Base-by-base conservation (phyloP, 2,888 invertebrate genomes). In the Rutpela maculata region DNA sequence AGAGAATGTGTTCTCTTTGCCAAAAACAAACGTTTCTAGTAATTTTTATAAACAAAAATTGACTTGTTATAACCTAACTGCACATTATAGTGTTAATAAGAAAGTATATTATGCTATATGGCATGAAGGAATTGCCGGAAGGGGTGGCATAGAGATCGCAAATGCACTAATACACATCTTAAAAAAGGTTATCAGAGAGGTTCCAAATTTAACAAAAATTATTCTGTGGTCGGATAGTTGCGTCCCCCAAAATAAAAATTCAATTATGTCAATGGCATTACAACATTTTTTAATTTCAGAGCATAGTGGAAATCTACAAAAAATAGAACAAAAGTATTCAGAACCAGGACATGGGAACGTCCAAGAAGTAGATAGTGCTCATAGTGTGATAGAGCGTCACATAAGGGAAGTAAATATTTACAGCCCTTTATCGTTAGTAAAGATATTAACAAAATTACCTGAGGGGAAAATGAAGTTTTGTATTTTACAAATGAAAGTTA, bases 161-260 rank as follows among this genome's bases (percentile, higher is more conserved):
- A n/a, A n/a, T n/a, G n/a, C n/a, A n/a, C n/a, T n/a, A n/a, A n/a
- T n/a, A n/a, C n/a, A n/a, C n/a, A n/a, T n/a, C n/a, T n/a, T n/a
- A n/a, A n/a, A n/a, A n/a, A n/a, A n/a, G n/a, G n/a, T n/a, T n/a
- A n/a, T n/a, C n/a, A n/a, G n/a, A n/a, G n/a, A n/a, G n/a, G n/a
- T n/a, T n/a, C n/a, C n/a, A n/a, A n/a, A n/a, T n/a, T n/a, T n/a
- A n/a, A n/a, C n/a, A n/a, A n/a, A n/a, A n/a, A n/a, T n/a, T n/a
- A n/a, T n/a, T n/a, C n/a, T n/a, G n/a, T n/a, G n/a, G n/a, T n/a
- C n/a, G n/a, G n/a, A n/a, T n/a, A n/a, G n/a, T n/a, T 77, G 77
- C 26, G 77, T 66, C 1, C 75, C 77, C 5, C 77, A 77, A 62
- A 77, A 77, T 38, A 67, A 74, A 11, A 77, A 77, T 18, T 59